phyloP scores from a whole-genome alignment of 2,888 invertebrate genomes.

The Ormyrus thymus region DNA sequence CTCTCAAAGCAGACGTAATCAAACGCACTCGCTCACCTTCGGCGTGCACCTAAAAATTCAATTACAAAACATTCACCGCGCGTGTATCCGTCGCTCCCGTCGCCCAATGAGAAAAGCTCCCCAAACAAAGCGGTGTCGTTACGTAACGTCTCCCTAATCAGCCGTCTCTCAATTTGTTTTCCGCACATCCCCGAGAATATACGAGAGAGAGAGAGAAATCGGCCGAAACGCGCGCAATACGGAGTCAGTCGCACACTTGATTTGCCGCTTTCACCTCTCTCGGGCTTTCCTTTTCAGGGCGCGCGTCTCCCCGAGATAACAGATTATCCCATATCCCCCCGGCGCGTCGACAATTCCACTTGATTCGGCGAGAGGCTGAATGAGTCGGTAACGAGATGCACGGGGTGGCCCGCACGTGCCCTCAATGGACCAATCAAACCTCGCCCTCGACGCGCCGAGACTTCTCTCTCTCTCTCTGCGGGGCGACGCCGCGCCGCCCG shows the following conservation, averaged over 20 bases:
- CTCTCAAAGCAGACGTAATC: too few species aligned
- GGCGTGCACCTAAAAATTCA: too few species aligned
- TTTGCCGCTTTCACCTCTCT: slow-evolving; percentile 18
- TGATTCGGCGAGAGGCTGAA: slow-evolving; percentile 70
- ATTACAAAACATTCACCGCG: too few species aligned
- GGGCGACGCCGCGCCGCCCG: slow-evolving; percentile 10
- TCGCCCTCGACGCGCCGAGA: slow-evolving; percentile 65
- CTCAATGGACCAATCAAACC: slow-evolving; percentile 75
- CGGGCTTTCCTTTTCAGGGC: neutral
- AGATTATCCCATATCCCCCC: neutral
- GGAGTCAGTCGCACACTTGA: slow-evolving; percentile 24
- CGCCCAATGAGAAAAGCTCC: too few species aligned
- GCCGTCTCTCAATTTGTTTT: too few species aligned
- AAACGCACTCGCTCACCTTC: too few species aligned
- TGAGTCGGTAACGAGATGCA: slow-evolving; percentile 75
- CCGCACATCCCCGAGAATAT: too few species aligned
- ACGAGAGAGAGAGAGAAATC: too few species aligned
- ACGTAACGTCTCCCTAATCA: too few species aligned
- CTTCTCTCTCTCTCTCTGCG: slow-evolving; percentile 52
- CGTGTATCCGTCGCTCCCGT: too few species aligned
- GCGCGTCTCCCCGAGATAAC: neutral
- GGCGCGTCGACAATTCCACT: slow-evolving; percentile 72
- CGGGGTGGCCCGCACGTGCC: slow-evolving; percentile 68
- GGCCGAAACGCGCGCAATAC: too few species aligned
- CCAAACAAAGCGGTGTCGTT: too few species aligned